Base-by-base conservation (phyloP, 2,797 vertebrate genomes). In the Zalophus californianus region DNA sequence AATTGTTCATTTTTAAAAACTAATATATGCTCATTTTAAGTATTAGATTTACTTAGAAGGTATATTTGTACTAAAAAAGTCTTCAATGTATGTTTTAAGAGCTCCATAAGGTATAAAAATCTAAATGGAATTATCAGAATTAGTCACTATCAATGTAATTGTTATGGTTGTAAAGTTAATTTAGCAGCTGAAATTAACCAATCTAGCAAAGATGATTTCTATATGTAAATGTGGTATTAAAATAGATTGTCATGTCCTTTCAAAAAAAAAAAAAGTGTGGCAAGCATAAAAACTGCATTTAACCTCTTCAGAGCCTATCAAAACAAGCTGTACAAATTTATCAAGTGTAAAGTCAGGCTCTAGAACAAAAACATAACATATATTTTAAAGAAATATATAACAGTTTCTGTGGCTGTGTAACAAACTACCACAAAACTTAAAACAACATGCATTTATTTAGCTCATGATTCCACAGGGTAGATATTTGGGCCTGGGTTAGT, bases 131-230 rank as follows among this genome's bases (percentile, higher is more conserved):
- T 54, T 93, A 95, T 90, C 80, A 92, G 79, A 95, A 88, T 98
- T 94, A 96, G 62, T 97, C 92, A 95, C 14, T 87, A 94, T 91
- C 90, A 88, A 44, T 80, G 58, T 97, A 92, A 92, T 86, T 96
- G 85, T 92, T 92, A 79, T 77, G 70, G 86, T 82, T 95, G 73
- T 92, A 92, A 97, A 95, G 87, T 97, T 91, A 96, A 95, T 95
- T 95, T 91, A 89, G 92, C 90, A 97, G 87, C 85, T 97, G 92
- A 97, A 97, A 98, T 97, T 92, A 97, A 91, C 87, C 80, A 97
- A 96, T 88, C 82, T 83, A 96, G 95, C 64, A 72, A 94, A 64
- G 79, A 90, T 86, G 80, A 97, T 97, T 97, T 97, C 78, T 95
- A 87, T 78, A 96, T 96, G 90, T 96, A 96, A 97, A 97, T 97